Percentiles rank a stretch among this genome's conserved stretches.
These are phyloP conservation scores for Emys orbicularis DNA, from an alignment of 2,797 vertebrate species.

Conservation along the genomic window DNA sequence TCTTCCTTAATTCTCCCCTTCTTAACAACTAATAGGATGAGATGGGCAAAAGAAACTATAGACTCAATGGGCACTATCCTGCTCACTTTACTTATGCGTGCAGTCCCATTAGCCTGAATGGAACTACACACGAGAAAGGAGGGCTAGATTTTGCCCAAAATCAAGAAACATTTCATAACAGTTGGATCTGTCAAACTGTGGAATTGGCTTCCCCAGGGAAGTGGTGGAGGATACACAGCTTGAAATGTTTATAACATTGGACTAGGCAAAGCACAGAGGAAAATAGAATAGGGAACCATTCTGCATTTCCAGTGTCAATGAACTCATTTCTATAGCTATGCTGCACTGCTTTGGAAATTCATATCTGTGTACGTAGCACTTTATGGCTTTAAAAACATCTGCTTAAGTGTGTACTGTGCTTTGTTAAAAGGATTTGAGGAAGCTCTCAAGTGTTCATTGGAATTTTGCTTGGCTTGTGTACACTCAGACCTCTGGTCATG, in stretches of 20 bases:
- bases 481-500: background rate
- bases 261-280: background rate
- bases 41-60: background rate
- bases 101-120: background rate
- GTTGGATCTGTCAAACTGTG: background rate
- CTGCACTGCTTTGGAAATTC: background rate
- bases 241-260: background rate
- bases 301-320: background rate
- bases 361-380: background rate
- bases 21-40: background rate
- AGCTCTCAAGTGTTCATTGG: background rate
- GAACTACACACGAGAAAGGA: background rate
- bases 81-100: background rate
- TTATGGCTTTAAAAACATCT: background rate
- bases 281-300: background rate
- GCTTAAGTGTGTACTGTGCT: background rate
- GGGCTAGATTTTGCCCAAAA: background rate
- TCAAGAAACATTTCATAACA: background rate
- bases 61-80: background rate
- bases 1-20: background rate
- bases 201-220: background rate
- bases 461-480: background rate
- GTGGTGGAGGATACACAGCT: background rate
- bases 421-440: constrained; percentile 12
- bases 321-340: background rate